Evolutionary conservation across 1,140 invertebrate genomes (phyloP).

Genomic region (Lepidurus apus): DNA sequence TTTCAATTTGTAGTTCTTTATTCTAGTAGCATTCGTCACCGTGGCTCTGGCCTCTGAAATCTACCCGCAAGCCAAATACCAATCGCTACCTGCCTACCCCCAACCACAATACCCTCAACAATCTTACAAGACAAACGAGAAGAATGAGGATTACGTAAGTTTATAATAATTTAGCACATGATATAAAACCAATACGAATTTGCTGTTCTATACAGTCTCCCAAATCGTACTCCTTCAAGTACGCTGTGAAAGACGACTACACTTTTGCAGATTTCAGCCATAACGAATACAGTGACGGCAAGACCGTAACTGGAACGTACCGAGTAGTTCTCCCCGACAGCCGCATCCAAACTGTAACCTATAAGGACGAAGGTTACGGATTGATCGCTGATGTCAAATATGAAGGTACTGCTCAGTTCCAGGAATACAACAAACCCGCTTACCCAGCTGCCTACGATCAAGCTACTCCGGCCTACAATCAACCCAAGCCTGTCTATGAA

Average conservation of each 20-base stretch:
- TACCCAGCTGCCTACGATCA: background rate
- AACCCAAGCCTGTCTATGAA: background rate
- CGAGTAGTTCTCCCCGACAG: slow-evolving; percentile 37
- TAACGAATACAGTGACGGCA: slow-evolving; percentile 36
- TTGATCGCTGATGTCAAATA: slow-evolving; percentile 28
- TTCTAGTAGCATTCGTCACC: background rate
- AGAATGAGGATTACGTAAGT: background rate
- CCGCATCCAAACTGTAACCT: slow-evolving; percentile 35
- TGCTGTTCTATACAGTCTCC: background rate
- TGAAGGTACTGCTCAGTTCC: slow-evolving; percentile 62
- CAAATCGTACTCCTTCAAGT: slow-evolving; percentile 36
- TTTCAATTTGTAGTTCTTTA: background rate
- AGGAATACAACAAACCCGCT: slow-evolving; percentile 38
- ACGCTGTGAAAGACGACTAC: slow-evolving; percentile 37
- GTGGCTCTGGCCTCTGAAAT: slow-evolving; percentile 15
- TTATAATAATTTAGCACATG: background rate
- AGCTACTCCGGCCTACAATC: background rate
- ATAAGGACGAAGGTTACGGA: slow-evolving; percentile 31
- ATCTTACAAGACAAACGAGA: background rate
- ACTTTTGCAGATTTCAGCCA: slow-evolving; percentile 35
- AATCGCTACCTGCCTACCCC: background rate
- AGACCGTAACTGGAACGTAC: slow-evolving; percentile 35
- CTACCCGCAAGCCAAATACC: background rate
- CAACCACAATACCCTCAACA: background rate
- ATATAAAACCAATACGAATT: background rate